These are phyloP conservation scores for Nomada goodeniana DNA, from an alignment of 2,888 invertebrate genomes.

Conservation along the genomic window DNA sequence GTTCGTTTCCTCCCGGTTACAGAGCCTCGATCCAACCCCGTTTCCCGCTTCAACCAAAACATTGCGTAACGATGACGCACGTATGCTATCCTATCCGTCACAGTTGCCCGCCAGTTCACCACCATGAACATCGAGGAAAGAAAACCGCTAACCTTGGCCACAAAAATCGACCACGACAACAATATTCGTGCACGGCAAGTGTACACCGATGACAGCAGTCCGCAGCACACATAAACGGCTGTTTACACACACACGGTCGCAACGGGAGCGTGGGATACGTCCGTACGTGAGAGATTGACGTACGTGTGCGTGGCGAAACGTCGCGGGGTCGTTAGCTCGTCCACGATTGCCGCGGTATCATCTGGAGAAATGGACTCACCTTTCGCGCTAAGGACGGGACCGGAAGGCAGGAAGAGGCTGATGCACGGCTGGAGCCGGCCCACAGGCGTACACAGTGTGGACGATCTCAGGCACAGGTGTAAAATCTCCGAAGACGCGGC, in stretches of 20 bases:
- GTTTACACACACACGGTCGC: conserved; percentile 63
- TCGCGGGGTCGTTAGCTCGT: conserved; percentile 60
- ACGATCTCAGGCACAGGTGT: conserved; percentile 55
- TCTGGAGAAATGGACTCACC: conserved; percentile 68
- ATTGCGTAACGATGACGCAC: not conserved
- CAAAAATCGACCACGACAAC: not conserved
- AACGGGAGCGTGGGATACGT: conserved; percentile 12
- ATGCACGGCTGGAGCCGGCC: conserved; percentile 45
- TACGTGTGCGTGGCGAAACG: conserved; percentile 47
- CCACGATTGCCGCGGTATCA: conserved; percentile 31
- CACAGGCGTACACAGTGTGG: conserved; percentile 51
- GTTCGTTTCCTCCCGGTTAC: too few relatives aligned
- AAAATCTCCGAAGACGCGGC: conserved; percentile 74
- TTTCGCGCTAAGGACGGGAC: conserved; percentile 49
- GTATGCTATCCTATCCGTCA: not conserved
- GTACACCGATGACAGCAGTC: not conserved
- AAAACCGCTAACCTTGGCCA: not conserved
- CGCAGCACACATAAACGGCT: conserved; percentile 49
- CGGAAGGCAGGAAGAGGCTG: conserved; percentile 39
- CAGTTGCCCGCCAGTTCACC: conserved; percentile 16
- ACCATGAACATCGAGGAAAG: not conserved
- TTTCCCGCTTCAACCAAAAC: conserved; percentile 17
- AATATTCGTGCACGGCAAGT: not conserved
- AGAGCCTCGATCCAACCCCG: too few relatives aligned
- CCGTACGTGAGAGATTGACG: not conserved